phyloP scores from a whole-genome alignment of 92 coral and sea anemone genomes.

The Meandrina meandrites region DNA sequence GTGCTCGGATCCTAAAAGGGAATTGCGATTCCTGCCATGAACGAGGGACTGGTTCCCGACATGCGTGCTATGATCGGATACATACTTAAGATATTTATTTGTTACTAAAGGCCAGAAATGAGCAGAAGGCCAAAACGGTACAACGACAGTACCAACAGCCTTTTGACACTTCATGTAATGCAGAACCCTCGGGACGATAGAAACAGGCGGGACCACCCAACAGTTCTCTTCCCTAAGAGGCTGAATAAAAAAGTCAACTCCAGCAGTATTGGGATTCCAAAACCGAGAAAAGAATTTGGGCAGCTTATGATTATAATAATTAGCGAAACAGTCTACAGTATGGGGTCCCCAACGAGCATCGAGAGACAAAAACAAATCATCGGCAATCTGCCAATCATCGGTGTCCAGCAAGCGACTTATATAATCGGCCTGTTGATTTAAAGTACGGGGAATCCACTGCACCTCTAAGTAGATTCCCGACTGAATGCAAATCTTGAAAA shows the following conservation, averaged over 20 bases:
- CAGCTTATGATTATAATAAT: constrained; percentile 48
- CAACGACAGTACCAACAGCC: constrained; percentile 35
- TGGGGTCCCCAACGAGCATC: neutral
- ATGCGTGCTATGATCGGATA: neutral
- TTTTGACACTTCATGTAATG: constrained; percentile 22
- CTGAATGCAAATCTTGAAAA: constrained; percentile 37
- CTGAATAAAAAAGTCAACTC: constrained; percentile 51
- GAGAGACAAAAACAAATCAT: constrained; percentile 3
- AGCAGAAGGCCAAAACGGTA: constrained; percentile 37
- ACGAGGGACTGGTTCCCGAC: neutral
- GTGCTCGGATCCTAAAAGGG: neutral
- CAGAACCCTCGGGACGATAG: constrained; percentile 19
- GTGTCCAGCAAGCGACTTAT: constrained; percentile 45
- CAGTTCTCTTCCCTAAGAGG: constrained; percentile 31
- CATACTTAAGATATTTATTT: neutral
- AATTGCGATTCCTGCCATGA: neutral
- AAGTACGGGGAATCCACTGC: constrained; percentile 49
- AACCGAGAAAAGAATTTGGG: constrained; percentile 47
- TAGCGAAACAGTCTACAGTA: constrained; percentile 56
- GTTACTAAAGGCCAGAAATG: constrained; percentile 4
- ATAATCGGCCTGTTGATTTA: constrained; percentile 26
- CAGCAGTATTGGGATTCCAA: constrained; percentile 59
- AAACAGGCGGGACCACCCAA: constrained; percentile 39
- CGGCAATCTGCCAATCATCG: constrained; percentile 53
- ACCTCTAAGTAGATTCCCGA: constrained; percentile 28